These are phyloP conservation scores for Calliphora vomitoria DNA, from an alignment of 2,888 invertebrate species.

Conservation along the genomic window DNA sequence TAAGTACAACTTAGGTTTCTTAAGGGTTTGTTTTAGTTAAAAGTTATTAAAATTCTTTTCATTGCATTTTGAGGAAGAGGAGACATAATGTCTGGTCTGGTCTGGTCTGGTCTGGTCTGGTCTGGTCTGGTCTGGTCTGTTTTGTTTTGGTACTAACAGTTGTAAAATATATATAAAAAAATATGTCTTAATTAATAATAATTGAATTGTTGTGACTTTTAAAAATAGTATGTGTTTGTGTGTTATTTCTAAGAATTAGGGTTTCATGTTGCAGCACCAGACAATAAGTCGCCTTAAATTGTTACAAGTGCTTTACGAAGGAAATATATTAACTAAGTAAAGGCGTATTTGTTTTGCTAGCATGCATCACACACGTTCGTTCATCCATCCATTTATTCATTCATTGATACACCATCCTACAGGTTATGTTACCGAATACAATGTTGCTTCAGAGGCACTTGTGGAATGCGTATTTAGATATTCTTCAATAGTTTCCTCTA, in stretches of 20 bases:
- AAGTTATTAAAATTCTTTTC: slow-evolving; percentile 8
- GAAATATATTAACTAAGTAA: neutral
- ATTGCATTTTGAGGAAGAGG: slow-evolving; percentile 21
- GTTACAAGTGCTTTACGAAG: slow-evolving; percentile 34
- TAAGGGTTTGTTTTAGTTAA: slow-evolving; percentile 34
- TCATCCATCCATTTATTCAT: neutral
- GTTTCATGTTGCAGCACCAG: slow-evolving; percentile 68
- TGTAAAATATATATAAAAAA: slow-evolving; percentile 30
- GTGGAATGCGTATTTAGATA: slow-evolving; percentile 81
- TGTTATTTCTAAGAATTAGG: slow-evolving; percentile 77
- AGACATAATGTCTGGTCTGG: slow-evolving; percentile 65
- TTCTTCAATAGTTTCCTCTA: slow-evolving; percentile 81
- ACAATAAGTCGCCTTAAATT: slow-evolving; percentile 67
- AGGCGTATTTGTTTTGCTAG: slow-evolving; percentile 25
- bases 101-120: too few relatives aligned
- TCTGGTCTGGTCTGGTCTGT: neutral
- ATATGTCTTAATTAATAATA: slow-evolving; percentile 77
- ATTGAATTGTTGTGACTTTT: slow-evolving; percentile 79
- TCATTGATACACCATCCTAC: neutral
- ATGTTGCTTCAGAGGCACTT: slow-evolving; percentile 77
- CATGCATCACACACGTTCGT: neutral
- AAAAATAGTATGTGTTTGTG: slow-evolving; percentile 37
- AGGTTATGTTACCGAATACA: slow-evolving; percentile 62
- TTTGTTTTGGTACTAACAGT: slow-evolving; percentile 9
- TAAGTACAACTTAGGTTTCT: slow-evolving; percentile 10